Base-by-base conservation (phyloP, 2,797 vertebrate species). In the Bradypus variegatus region DNA sequence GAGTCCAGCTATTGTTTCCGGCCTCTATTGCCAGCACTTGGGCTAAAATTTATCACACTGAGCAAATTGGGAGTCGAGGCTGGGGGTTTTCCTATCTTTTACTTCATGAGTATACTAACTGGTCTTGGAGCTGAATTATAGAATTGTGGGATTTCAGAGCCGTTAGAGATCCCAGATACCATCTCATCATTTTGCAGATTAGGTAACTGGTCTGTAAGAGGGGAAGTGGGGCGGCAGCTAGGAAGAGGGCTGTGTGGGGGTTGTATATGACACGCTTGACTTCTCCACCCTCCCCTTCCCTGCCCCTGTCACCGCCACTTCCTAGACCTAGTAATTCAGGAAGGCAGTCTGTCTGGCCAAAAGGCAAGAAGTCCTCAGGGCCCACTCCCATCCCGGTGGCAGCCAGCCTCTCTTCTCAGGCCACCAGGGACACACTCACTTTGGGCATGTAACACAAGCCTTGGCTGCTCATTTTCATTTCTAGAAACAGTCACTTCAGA, bases 271-370 rank as follows among this genome's bases (percentile, higher is more conserved):
- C 86, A 77, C 6, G 31, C 64, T 89, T 86, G 36, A 38, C 72
- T 62, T 41, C 60, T 70, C 75, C 50, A 41, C 45, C 83, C 19
- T 58, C 6, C 0, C 81, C 64, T 60, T 50, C 27, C 18, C 16
- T 6, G 12, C 48, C 69, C 38, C 67, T 31, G 70, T 90, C 95
- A 95, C 76, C 85, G n/a, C 85, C 1, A 23, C 75, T 94, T 94
- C 93, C 89, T 75, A 82, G 87, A 88, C 82, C 87, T 36, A 15
- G 62, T 88, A 82, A 93, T 95, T 88, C 93, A 80, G 91, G 95
- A 94, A 93, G 91, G 69, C 82, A n/a, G 80, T 69, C 78, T 58
- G 75, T 82, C 80, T 45, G n/a, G 78, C 86, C 76, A 45, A 80
- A 91, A 86, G 70, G 92, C 93, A 93, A 90, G 95, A 95, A 94